Percentiles rank a stretch among this genome's conserved stretches.
Conservation (phyloP, 2,797 vertebrate genomes). For the Pangasius krempfi region DNA sequence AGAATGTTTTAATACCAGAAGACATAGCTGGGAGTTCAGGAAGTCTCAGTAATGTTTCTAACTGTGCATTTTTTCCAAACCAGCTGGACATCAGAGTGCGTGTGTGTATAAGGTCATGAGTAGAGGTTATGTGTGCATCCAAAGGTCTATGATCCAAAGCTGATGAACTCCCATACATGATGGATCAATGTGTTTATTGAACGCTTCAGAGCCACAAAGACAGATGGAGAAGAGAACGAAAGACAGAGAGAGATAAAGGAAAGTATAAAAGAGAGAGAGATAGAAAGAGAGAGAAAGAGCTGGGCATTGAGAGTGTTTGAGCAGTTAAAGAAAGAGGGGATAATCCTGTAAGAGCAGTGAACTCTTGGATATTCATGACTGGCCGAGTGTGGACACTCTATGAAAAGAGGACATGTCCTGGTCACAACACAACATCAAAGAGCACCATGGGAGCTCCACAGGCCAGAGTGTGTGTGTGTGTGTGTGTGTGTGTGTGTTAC, state of each 20-base stretch:
- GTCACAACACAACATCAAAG: slow-evolving; percentile 83
- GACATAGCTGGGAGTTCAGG: neutral
- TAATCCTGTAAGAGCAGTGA: slow-evolving; percentile 80
- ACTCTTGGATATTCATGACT: slow-evolving; percentile 86
- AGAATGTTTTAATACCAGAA: slow-evolving; percentile 5
- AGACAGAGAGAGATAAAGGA: slow-evolving; percentile 57
- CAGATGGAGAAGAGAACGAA: slow-evolving; percentile 68
- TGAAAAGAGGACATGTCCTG: slow-evolving; percentile 77
- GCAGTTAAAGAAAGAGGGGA: slow-evolving; percentile 76
- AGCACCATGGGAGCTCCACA: slow-evolving; percentile 64
- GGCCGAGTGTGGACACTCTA: slow-evolving; percentile 69
- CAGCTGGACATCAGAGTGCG: slow-evolving; percentile 17
- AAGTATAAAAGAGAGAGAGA: slow-evolving; percentile 49
- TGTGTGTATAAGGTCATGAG: slow-evolving; percentile 26
- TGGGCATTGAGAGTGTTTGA: slow-evolving; percentile 75
- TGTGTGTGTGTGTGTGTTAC: slow-evolving; percentile 37
- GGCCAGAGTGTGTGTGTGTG: slow-evolving; percentile 35
- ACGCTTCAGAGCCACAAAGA: slow-evolving; percentile 71
- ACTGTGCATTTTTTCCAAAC: neutral
- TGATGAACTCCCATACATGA: slow-evolving; percentile 72
- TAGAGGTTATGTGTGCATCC: slow-evolving; percentile 41
- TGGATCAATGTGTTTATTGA: slow-evolving; percentile 75
- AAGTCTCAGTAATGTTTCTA: neutral
- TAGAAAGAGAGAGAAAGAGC: slow-evolving; percentile 56
- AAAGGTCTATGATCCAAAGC: slow-evolving; percentile 66